These are phyloP conservation scores for Odontophorus gujanensis DNA, from an alignment of 2,113 vertebrate genomes.

Conservation along the genomic window DNA sequence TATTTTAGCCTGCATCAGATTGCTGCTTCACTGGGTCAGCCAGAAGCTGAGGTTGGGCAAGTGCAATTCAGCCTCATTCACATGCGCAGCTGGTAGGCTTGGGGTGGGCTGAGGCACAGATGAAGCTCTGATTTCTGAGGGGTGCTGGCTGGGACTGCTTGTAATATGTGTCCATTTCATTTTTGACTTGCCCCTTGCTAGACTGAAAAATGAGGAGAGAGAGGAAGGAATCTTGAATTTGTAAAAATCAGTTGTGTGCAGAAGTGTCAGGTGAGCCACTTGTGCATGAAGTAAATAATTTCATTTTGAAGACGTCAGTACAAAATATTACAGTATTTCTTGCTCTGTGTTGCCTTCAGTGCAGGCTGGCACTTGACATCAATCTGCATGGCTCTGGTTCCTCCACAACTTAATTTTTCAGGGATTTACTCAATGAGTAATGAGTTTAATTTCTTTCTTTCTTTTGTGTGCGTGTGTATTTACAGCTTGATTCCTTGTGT, in stretches of 20 bases:
- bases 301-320: background rate
- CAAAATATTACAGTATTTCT: background rate
- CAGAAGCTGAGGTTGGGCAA: background rate
- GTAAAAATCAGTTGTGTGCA: background rate
- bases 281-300: background rate
- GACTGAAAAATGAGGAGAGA: background rate
- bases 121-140: background rate
- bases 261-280: background rate
- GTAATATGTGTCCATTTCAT: background rate
- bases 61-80: background rate
- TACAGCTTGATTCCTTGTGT: background rate
- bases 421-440: background rate
- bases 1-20: background rate
- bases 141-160: background rate
- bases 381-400: background rate
- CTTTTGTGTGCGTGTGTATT: background rate
- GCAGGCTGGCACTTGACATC: background rate
- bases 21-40: conserved; percentile 7
- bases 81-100: rapidly evolving
- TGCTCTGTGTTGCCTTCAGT: background rate
- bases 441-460: background rate
- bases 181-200: background rate
- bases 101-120: background rate
- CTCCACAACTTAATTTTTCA: background rate
- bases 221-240: background rate